Percentiles rank a stretch among this genome's conserved stretches.
These are phyloP conservation scores for Drosophila mauritiana DNA, from an alignment of 1,140 invertebrate genomes.

Conservation along the genomic window DNA sequence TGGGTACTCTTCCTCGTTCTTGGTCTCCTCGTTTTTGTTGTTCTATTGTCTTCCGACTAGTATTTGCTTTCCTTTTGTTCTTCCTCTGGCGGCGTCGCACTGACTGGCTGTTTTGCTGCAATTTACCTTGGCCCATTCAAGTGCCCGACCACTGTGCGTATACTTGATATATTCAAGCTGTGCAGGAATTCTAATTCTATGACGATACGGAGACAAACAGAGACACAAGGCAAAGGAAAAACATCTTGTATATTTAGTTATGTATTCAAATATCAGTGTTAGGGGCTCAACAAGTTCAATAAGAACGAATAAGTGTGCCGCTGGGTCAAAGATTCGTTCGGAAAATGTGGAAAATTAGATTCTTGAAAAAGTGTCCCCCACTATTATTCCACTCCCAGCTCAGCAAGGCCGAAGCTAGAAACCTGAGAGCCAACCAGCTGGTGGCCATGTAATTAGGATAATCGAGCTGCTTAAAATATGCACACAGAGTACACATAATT, in stretches of 20 bases:
- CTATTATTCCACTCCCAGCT: not conserved
- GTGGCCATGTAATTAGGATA: slow-evolving; percentile 61
- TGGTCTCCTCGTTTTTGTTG: slow-evolving; percentile 33
- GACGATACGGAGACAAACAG: not conserved
- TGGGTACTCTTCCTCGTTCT: slow-evolving; percentile 35
- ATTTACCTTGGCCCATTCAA: slow-evolving; percentile 13
- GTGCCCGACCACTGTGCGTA: slow-evolving; percentile 13
- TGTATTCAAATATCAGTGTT: too few species aligned
- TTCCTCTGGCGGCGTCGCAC: slow-evolving; percentile 56
- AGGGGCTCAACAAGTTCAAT: too few species aligned
- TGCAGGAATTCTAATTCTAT: not conserved
- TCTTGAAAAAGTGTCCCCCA: not conserved
- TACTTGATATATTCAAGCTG: slow-evolving; percentile 20
- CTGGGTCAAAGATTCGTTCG: not conserved
- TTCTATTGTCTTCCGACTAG: slow-evolving; percentile 28
- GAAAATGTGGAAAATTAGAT: not conserved
- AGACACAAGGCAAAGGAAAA: too few species aligned
- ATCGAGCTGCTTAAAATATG: slow-evolving; percentile 65
- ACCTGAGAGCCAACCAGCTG: slow-evolving; percentile 6
- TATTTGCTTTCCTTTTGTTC: slow-evolving; percentile 8
- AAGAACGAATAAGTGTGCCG: too few species aligned
- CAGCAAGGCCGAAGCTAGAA: not conserved
- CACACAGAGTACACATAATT: slow-evolving; percentile 55
- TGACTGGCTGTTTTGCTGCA: slow-evolving; percentile 48
- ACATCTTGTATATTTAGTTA: too few species aligned